A percentile compares a stretch with the other conserved stretches of the same genome.
Conservation (phyloP, 2,797 vertebrate genomes). For the Trachurus trachurus region DNA sequence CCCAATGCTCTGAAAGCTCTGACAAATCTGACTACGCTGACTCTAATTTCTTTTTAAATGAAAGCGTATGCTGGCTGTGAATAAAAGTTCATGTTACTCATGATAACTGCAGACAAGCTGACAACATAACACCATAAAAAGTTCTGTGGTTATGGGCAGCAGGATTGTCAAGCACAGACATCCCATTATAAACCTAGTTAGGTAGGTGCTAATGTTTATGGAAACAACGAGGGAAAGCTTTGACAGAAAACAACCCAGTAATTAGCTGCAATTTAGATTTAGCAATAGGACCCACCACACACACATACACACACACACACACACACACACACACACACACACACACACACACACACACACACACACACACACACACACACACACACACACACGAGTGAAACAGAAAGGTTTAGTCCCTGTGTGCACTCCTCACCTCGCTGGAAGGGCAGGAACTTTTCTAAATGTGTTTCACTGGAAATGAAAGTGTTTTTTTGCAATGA, state of each 20-base stretch:
- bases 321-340: constrained; percentile 37
- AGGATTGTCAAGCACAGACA: constrained; percentile 77
- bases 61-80: constrained; percentile 84
- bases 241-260: constrained; percentile 86
- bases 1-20: constrained; percentile 67
- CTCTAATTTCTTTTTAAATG: constrained; percentile 84
- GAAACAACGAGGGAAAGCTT: constrained; percentile 87
- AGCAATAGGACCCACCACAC: constrained; percentile 75
- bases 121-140: constrained; percentile 76
- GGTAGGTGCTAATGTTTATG: constrained; percentile 91
- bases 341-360: constrained; percentile 40
- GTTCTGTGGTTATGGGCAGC: constrained; percentile 82
- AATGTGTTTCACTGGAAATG: not conserved
- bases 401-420: not conserved
- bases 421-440: not conserved
- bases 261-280: constrained; percentile 90
- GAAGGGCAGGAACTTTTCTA: not conserved
- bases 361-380: constrained; percentile 46
- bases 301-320: constrained; percentile 34
- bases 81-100: constrained; percentile 83
- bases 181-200: constrained; percentile 83
- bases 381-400: not conserved
- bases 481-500: not conserved
- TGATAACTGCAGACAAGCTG: constrained; percentile 86
- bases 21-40: constrained; percentile 79